Base-by-base conservation (phyloP, 2,888 invertebrate species). In the Napeogenes inachia region DNA sequence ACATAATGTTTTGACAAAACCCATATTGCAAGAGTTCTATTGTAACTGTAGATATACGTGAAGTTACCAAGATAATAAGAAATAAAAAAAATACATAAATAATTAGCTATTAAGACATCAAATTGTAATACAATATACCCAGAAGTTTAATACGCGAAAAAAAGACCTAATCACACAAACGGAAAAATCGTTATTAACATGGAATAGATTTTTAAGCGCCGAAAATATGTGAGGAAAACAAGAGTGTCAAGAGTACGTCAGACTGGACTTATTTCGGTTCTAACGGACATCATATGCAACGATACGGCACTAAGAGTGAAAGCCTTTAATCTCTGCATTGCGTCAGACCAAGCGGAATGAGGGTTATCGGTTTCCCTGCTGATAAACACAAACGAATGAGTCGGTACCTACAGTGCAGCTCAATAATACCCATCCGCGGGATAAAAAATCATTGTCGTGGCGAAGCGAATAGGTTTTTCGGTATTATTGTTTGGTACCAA, bases 271-370 rank as follows among this genome's bases (percentile, higher is more conserved):
- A 82, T 82, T 82, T 82, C 81, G 82, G 85, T 84, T 85, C 81
- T 79, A 77, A 75, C 77, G 72, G 74, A 76, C 78, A 77, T 77
- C 79, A 82, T 79, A 81, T 80, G 78, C 80, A 75, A 73, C 76
- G 74, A 75, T 74, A 74, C 77, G 78, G 75, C 73, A 79, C 79
- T 81, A 80, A 81, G 78, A 79, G 77, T 82, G 80, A 85, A 87
- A 87, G 81, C 89, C 81, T 85, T 85, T 89, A 88, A 87, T 89
- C 87, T 85, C 85, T 86, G 83, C 85, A 86, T 85, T 87, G 88
- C 87, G 87, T 86, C 88, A 87, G 82, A 77, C 82, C 76, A 77
- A 81, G 82, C 83, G 83, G 84, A 87, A 85, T 85, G 87, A 84
- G 87, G 85, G 84, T 85, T 88, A 89, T 89, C 87, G 87, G 85